Percentiles rank a stretch among this genome's conserved stretches.
phyloP scores from a whole-genome alignment of 2,113 vertebrate genomes.

The Callocephalon fimbriatum region DNA sequence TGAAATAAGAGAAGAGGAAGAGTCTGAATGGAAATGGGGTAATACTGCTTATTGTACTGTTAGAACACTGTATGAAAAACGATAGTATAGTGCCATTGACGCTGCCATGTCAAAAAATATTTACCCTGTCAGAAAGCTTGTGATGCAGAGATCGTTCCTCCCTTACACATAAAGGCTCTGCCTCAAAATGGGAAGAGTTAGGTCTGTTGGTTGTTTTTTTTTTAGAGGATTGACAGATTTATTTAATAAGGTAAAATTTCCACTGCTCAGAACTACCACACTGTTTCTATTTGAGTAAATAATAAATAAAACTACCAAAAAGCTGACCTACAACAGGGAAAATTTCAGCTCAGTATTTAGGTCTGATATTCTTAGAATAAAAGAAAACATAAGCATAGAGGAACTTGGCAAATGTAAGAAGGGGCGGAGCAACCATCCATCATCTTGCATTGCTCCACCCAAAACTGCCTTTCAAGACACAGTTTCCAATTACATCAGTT shows the following conservation, averaged over 20 bases:
- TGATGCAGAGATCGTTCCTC: background rate
- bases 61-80: background rate
- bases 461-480: background rate
- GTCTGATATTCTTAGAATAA: background rate
- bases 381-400: background rate
- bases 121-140: background rate
- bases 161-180: background rate
- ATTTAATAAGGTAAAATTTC: background rate
- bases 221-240: background rate
- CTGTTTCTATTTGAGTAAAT: background rate
- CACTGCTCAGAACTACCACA: background rate
- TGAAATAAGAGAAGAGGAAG: background rate
- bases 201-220: too few species aligned
- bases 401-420: background rate
- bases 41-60: background rate
- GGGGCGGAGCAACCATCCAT: fast-evolving
- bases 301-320: background rate
- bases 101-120: background rate
- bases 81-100: background rate
- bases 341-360: background rate
- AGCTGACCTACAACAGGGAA: background rate
- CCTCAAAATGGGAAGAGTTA: background rate
- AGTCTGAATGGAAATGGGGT: background rate
- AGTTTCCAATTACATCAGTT: background rate
- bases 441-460: background rate